Evolutionary conservation across 1,140 invertebrate species (phyloP), one percentile per base, ranked within the genome.

Genomic region (Drosophila sproati): DNA sequence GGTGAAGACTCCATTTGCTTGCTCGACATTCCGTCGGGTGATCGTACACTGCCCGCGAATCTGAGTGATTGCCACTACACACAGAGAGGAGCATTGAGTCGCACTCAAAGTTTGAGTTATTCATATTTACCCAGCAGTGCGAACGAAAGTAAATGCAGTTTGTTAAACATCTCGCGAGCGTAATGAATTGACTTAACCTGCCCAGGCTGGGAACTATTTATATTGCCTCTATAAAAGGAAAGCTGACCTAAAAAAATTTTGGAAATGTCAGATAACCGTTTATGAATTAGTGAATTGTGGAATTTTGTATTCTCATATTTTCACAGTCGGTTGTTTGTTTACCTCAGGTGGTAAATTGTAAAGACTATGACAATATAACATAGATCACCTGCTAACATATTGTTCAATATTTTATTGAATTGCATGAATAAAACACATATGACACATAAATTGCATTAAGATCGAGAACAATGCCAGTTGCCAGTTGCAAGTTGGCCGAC

Each of bases 401-500:
- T 20, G 20, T 20, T 20, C 20, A 20, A 20, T 20, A 20, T 20
- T 20, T 20, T 20, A 20, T 20, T 20, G 20, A 20, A 20, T 20
- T 20, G 20, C 20, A 20, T 20, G 20, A 20, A 10, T 10, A 10
- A 41, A 0, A 6, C 2, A 41, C 39, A 41, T 10, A 41, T 41
- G 39, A 41, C 7, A 41, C 8, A 41, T 10, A 2, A 0, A 3
- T 2, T 41, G 39, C n/a, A 2, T 43, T 43, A 3, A 43, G 10
- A n/a, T 43, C 10, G 3, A 43, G 10, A n/a, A n/a, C 7, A 10
- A 8, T 66, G 48, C 61, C 56, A 82, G 76, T 60, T 66, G 20
- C 20, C 75, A 71, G 39, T 67, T 73, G 76, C 47, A 77, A 77
- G 54, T 59, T 79, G 72, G 57, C 28, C 28, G 41, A 61, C 64